phyloP scores from a whole-genome alignment of 1,140 invertebrate species.

The Microplitis demolitor region DNA sequence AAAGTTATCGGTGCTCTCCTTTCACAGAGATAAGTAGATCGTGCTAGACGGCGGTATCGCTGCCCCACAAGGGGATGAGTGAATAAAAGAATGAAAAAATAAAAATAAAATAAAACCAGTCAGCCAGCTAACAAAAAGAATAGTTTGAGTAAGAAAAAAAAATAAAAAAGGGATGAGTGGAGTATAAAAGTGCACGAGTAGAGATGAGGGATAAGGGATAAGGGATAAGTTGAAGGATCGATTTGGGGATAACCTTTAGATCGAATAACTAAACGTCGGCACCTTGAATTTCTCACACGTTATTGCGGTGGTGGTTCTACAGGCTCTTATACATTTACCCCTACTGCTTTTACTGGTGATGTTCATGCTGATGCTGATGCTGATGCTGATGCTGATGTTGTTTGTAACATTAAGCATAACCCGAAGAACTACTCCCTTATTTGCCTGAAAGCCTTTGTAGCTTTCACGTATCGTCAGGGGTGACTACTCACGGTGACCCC shows the following conservation, averaged over 20 bases:
- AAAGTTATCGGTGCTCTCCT: conserved; percentile 21
- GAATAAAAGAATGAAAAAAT: neutral
- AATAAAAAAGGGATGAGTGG: neutral
- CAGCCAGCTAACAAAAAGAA: too few species aligned
- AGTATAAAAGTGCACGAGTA: conserved; percentile 3
- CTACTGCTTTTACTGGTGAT: neutral
- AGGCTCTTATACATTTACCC: too few species aligned
- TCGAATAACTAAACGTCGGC: conserved; percentile 10
- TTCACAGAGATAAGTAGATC: conserved; percentile 21
- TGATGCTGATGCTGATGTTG: neutral
- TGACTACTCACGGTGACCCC: neutral
- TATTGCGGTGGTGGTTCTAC: too few species aligned
- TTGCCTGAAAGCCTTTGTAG: conserved; percentile 9
- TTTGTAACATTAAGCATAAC: neutral
- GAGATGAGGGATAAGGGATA: neutral
- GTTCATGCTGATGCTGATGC: neutral
- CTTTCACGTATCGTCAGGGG: too few species aligned
- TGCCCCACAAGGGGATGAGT: conserved; percentile 1
- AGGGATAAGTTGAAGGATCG: conserved; percentile 6
- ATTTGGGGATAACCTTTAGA: conserved; percentile 18
- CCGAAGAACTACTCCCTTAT: neutral
- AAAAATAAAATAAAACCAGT: neutral
- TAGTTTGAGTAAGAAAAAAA: neutral
- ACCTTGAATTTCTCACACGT: conserved; percentile 18
- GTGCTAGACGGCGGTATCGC: conserved; percentile 21